Base-by-base conservation (phyloP, 2,888 invertebrate genomes). In the Limenitis arthemis region DNA sequence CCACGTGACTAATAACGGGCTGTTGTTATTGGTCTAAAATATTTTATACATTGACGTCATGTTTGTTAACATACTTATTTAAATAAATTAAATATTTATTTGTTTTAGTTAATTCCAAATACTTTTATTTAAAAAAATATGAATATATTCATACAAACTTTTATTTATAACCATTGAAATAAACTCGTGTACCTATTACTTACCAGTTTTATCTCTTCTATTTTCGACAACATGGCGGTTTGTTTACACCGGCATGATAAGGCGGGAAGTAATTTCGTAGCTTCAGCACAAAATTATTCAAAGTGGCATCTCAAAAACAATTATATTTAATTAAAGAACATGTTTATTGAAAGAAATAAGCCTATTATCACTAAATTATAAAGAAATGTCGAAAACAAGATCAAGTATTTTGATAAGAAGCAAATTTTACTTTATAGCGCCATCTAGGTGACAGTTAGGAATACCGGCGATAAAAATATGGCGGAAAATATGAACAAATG, bases 171-270 rank as follows among this genome's bases (percentile, higher is more conserved):
- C 8, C 5, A 31, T 32, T 0, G 11, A 8, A 28, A 11, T 30
- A 12, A 32, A 46, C 31, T 28, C 36, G 12, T 9, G n/a, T 12
- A 8, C n/a, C 68, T 75, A 68, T 70, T 47, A 71, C 71, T 75
- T 73, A 77, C 76, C 68, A 63, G 61, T 66, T 64, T 63, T 56
- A 68, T 67, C 66, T 72, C 67, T 66, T 70, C 67, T 68, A 72
- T 69, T 73, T 70, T 72, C 70, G 72, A 78, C 84, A 86, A 86
- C 77, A 86, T 86, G 86, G 86, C 85, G 79, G 82, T 86, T 86
- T 86, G 86, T 87, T 87, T 86, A 86, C 86, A 86, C 87, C 87
- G 87, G 86, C 86, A 79, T 79, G 79, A 79, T 75, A 77, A 82
- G 79, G 82, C 84, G 83, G 82, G 81, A 84, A 84, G 75, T 70